These are phyloP conservation scores for Amiota mariae DNA, from an alignment of 2,888 invertebrate genomes.

Conservation along the genomic window DNA sequence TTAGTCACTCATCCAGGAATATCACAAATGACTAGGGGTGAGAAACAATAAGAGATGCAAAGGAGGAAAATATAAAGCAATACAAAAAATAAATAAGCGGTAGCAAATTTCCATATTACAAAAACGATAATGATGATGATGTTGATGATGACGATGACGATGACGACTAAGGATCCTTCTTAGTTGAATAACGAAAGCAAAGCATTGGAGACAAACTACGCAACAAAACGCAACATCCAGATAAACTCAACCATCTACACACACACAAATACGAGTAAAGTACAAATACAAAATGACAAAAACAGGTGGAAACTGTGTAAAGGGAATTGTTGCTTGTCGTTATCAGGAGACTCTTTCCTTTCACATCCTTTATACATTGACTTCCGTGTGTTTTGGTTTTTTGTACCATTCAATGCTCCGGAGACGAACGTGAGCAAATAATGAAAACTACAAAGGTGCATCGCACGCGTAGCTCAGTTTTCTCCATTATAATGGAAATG, in stretches of 20 bases:
- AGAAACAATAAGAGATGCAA: not conserved
- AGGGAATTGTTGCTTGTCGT: constrained; percentile 8
- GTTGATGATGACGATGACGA: not conserved
- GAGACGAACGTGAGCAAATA: constrained; percentile 65
- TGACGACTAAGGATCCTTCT: too few relatives aligned
- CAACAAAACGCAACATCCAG: not conserved
- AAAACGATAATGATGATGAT: constrained; percentile 43
- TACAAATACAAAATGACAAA: not conserved
- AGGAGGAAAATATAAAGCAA: not conserved
- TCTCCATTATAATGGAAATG: not conserved
- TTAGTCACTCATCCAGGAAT: too few relatives aligned
- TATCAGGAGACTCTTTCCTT: constrained; percentile 19
- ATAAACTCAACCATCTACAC: not conserved
- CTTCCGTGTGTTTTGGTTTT: constrained; percentile 13
- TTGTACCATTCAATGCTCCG: constrained; percentile 45
- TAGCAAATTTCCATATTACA: constrained; percentile 64
- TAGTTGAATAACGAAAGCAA: not conserved
- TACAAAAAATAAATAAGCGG: constrained; percentile 60
- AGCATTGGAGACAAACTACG: not conserved
- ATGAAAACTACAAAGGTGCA: constrained; percentile 63
- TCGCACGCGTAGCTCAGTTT: constrained; percentile 23
- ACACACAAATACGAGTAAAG: constrained; percentile 3
- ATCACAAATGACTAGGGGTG: constrained; percentile 3
- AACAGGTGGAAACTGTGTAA: too few relatives aligned
- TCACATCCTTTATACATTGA: not conserved